Evolutionary conservation across 2,888 invertebrate genomes (phyloP), one percentile per base, ranked within the genome.

Genomic region (Zaprionus bogoriensis): DNA sequence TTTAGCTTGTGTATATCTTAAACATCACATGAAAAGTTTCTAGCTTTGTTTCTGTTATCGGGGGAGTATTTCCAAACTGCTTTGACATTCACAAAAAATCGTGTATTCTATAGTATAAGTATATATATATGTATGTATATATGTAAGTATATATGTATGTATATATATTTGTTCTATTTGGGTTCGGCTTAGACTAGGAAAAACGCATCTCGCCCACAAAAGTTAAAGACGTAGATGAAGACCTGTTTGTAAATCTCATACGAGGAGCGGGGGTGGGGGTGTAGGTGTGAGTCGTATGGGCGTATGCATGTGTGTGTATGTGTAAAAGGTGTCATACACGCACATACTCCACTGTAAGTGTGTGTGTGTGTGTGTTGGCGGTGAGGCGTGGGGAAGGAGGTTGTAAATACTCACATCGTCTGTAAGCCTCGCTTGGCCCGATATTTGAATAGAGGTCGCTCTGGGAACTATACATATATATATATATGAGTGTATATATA

Each of bases 21-120:
- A 88, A 88, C 86, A 88, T 88, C 88, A 88, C 88, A 88, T 87
- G 78, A 78, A 82, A 81, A 83, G 72, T 85, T 83, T 72, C 67
- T 64, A 55, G 65, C 63, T 64, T 66, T 65, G 48, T 70, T 60
- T 77, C 57, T 48, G 22, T 38, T 47, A 70, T 59, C 39, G 20
- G 53, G 71, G 57, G 55, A 70, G 65, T 65, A 58, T 54, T 65
- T 69, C 58, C 36, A 42, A 59, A 77, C 66, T 69, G 61, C 20
- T 22, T 41, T 23, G 32, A 36, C 32, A 17, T 36, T 36, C 32
- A 32, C 32, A 32, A 32, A 14, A 32, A 14, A 32, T 32, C 32
- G 32, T 32, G 32, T 32, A 14, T 32, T 32, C 7, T 14, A 32
- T 14, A 32, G 2, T 30, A 30, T 30, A 12, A 5, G 2, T 14